Base-by-base conservation (phyloP, 1,140 invertebrate genomes). In the Argopecten irradians region DNA sequence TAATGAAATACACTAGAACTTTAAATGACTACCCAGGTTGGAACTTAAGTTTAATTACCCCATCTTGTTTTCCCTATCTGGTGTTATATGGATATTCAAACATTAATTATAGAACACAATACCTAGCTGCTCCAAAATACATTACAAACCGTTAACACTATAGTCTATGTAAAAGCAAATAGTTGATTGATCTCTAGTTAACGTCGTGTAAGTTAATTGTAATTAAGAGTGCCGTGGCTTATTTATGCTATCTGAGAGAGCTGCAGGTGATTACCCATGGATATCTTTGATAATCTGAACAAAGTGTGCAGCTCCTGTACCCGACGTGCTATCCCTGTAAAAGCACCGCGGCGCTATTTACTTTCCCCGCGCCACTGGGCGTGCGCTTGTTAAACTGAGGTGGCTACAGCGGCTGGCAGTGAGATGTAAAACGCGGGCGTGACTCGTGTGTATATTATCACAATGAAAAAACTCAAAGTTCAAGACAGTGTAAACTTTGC, bases 351-450 rank as follows among this genome's bases (percentile, higher is more conserved):
- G 55, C n/a, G 55, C n/a, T 71, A 71, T 71, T 71, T 71, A 71
- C 55, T 71, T 71, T 71, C 55, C 28, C 55, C 55, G 55, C 22
- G 55, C 55, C 55, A 71, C 55, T 71, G 55, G 55, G 55, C n/a
- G 55, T 71, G n/a, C 55, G 55, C 43, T 46, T 46, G 43, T 46
- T 46, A 46, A 16, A 46, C 43, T 19, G 43, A 16, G 22, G 55
- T 71, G 55, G 55, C 55, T 71, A 71, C 55, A 71, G 55, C 28
- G 55, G 55, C 55, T 71, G 55, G 55, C 55, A n/a, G 55, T 28
- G 55, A 71, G 55, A 71, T 71, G 55, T 71, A 71, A n/a, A 71
- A 71, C 55, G 55, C 55, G 55, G 55, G 55, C 55, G n/a, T 71
- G 55, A 71, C 55, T 71, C 22, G 55, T 71, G 55, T 71, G 55